Percentiles rank a stretch among this genome's conserved stretches.
Evolutionary conservation across 2,113 vertebrate genomes (phyloP).

Genomic region (Oceanites oceanicus): DNA sequence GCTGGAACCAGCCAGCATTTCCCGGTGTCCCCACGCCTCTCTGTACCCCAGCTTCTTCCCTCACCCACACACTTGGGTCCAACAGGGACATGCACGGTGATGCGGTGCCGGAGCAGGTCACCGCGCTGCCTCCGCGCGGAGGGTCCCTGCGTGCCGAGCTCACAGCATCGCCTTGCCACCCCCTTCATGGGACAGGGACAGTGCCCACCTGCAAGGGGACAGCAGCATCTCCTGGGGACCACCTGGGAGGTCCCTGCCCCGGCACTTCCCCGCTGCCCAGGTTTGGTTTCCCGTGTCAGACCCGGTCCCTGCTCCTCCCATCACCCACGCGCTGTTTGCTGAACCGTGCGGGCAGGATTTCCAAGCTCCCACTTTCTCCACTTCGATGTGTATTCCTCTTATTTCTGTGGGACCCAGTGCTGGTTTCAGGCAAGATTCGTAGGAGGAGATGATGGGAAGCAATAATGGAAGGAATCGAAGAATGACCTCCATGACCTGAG

Average conservation of each 20-base stretch:
- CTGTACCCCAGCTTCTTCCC: neutral
- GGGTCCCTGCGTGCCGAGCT: neutral
- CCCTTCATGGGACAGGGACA: neutral
- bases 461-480: fast-evolving
- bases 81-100: fast-evolving
- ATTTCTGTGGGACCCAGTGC: neutral
- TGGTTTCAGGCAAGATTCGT: fast-evolving
- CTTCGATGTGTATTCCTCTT: neutral
- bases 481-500: neutral
- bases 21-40: neutral
- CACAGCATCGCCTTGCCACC: fast-evolving
- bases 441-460: neutral
- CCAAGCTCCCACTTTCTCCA: neutral
- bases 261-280: neutral
- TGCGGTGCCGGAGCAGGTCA: neutral
- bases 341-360: neutral
- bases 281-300: neutral
- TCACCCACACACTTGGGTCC: fast-evolving
- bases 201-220: neutral
- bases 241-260: neutral
- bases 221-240: neutral
- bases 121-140: fast-evolving
- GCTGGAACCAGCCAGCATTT: neutral
- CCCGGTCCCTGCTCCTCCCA: neutral
- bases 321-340: neutral